Evolutionary conservation across 2,797 vertebrate species (phyloP), one percentile per base, ranked within the genome.

Genomic region (Linurgus olivaceus): DNA sequence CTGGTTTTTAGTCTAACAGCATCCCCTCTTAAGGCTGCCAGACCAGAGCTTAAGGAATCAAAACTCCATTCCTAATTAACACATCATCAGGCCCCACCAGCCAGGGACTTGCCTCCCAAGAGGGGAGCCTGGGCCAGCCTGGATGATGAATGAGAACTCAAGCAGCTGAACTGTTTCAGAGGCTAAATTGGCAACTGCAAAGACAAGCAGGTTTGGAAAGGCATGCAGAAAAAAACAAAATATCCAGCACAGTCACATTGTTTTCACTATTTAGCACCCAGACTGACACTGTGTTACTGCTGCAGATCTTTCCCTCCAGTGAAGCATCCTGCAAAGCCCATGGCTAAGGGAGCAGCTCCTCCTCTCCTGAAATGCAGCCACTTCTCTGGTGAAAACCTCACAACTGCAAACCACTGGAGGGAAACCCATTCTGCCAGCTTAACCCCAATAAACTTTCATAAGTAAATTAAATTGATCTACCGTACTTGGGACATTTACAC

Each of bases 41-140:
- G 82, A 51, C 25, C 0, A 0, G 0, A 91, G 76, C 80, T 78
- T 44, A 73, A 84, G 73, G 76, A 88, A 91, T 65, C 66, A 70
- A 81, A 93, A 92, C 55, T 91, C 78, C 38, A 35, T 76, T 94
- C 66, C 90, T 91, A 91, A 96, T 90, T 94, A 93, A 93, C 51
- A 93, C 79, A 96, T 90, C 88, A 83, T 51, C 86, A 70, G 38
- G 79, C 66, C 90, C 82, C 86, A 88, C 37, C 3, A 4, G 90
- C 81, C 81, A 91, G 67, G 26, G 67, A 89, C 54, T 50, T 19
- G 74, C 47, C 73, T 93, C 95, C 76, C 86, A 38, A 23, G 87
- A 55, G 62, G 9, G 52, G 45, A 94, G 66, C 37, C 62, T 44
- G 44, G 70, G 73, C 90, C 94, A 91, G 76, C 66, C 51, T 19